These are phyloP conservation scores for Nephrotoma guestfalica DNA, from an alignment of 2,888 invertebrate genomes.

Conservation along the genomic window DNA sequence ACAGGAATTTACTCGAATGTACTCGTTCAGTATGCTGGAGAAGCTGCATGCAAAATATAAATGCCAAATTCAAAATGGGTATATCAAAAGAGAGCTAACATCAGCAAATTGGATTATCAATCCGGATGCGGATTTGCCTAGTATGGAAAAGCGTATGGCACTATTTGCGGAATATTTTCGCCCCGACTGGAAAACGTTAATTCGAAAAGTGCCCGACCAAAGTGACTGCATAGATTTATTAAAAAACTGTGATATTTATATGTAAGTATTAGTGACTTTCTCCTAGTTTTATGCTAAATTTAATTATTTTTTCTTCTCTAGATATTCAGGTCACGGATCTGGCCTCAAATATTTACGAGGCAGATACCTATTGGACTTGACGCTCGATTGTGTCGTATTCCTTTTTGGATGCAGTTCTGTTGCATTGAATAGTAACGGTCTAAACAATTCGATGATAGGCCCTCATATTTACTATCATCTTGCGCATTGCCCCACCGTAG, in stretches of 20 bases:
- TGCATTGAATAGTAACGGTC: conserved; percentile 19
- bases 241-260: conserved; percentile 24
- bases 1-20: conserved; percentile 11
- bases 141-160: conserved; percentile 26
- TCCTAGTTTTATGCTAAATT: background rate
- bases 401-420: conserved; percentile 43
- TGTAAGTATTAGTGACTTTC: background rate
- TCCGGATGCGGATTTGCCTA: conserved; percentile 19
- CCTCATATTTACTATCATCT: conserved; percentile 23
- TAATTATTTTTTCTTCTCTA: background rate
- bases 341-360: background rate
- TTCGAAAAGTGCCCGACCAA: conserved; percentile 31
- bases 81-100: background rate
- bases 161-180: conserved; percentile 28
- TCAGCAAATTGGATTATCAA: conserved; percentile 9
- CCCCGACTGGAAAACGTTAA: conserved; percentile 25
- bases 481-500: background rate
- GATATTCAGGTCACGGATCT: conserved; percentile 26
- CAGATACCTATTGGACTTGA: background rate
- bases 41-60: conserved; percentile 4
- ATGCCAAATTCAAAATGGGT: conserved; percentile 8
- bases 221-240: conserved; percentile 35
- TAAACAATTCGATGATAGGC: conserved; percentile 25
- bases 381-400: conserved; percentile 27
- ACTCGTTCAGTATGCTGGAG: conserved; percentile 9